Evolutionary conservation across 2,113 vertebrate species (phyloP).

Genomic region (Paracyprichromis sp.): DNA sequence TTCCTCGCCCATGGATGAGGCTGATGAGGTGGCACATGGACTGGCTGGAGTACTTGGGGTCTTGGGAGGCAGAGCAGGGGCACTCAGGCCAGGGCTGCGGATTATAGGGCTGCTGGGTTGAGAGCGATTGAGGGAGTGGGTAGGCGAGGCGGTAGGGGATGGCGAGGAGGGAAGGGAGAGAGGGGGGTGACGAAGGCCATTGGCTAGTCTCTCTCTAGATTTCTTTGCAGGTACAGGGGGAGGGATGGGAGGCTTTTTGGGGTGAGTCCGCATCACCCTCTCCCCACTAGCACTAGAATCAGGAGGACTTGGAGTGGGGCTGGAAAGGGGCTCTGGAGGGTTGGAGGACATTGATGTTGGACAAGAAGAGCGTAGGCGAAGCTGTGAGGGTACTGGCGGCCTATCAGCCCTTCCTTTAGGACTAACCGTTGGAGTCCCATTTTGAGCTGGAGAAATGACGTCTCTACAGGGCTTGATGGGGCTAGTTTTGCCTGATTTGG

Average conservation of each 20-base stretch:
- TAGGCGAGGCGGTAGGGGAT: constrained; percentile 71
- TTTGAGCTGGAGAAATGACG: background rate
- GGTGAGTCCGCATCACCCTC: constrained; percentile 68
- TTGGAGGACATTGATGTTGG: background rate
- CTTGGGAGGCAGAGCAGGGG: constrained; percentile 75
- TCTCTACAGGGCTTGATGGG: constrained; percentile 5
- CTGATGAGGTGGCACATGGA: constrained; percentile 59
- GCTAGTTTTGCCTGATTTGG: constrained; percentile 3
- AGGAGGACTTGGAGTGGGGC: constrained; percentile 49
- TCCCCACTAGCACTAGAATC: constrained; percentile 30
- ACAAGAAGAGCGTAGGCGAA: constrained; percentile 34
- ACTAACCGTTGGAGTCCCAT: constrained; percentile 10
- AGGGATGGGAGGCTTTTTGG: constrained; percentile 83
- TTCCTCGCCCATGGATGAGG: constrained; percentile 62
- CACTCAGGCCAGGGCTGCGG: constrained; percentile 49
- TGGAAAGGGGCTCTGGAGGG: constrained; percentile 16
- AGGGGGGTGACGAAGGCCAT: constrained; percentile 77
- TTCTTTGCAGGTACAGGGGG: constrained; percentile 95
- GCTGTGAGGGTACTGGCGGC: constrained; percentile 54
- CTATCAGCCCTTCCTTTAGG: constrained; percentile 26
- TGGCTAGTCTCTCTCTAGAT: constrained; percentile 84
- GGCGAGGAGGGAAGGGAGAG: constrained; percentile 64
- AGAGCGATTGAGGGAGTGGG: constrained; percentile 63
- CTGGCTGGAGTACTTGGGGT: constrained; percentile 58
- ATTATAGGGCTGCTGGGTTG: constrained; percentile 54